These are phyloP conservation scores for Germaria angustata DNA, from an alignment of 2,888 invertebrate genomes.

Conservation along the genomic window DNA sequence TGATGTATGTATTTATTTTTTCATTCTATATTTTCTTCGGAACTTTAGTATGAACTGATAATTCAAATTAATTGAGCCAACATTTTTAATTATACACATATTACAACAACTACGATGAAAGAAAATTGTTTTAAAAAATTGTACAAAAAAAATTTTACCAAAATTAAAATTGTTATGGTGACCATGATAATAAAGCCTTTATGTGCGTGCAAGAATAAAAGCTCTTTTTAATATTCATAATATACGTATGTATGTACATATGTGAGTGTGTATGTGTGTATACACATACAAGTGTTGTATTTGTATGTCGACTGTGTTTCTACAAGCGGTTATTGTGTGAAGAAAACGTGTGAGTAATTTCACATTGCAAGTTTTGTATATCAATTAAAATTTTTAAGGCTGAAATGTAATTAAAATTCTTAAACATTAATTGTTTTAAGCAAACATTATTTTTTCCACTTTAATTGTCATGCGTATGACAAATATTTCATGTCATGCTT, in stretches of 20 bases:
- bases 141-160: constrained; percentile 6
- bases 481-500: not conserved
- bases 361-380: not conserved
- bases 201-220: not conserved
- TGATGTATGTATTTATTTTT: not conserved
- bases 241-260: not conserved
- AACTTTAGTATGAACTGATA: constrained; percentile 11
- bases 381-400: constrained; percentile 43
- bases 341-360: not conserved
- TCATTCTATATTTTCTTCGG: not conserved
- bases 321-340: constrained; percentile 8
- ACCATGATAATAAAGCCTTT: constrained; percentile 31
- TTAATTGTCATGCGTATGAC: not conserved
- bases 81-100: constrained; percentile 43
- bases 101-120: constrained; percentile 3
- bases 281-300: too few species aligned
- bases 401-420: constrained; percentile 43
- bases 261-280: not conserved
- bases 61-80: constrained; percentile 58
- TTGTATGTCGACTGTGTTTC: not conserved
- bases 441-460: not conserved
- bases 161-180: constrained; percentile 42
- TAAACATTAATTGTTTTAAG: constrained; percentile 31
- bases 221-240: not conserved
- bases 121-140: too few species aligned